Evolutionary conservation across 2,113 vertebrate genomes (phyloP).

Genomic region (Equus quagga): DNA sequence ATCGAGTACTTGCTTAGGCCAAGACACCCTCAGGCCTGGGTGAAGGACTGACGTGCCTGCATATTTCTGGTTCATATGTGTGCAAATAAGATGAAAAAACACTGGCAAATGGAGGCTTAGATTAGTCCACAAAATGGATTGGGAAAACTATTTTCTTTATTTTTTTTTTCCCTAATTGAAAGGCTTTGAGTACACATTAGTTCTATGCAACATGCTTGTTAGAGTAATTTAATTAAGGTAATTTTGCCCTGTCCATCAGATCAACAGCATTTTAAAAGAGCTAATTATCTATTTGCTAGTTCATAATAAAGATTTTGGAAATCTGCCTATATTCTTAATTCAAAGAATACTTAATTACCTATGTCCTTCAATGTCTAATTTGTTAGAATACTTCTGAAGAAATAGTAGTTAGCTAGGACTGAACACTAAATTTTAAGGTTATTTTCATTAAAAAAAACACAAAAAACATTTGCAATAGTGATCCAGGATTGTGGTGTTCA

Average conservation of each 20-base stretch:
- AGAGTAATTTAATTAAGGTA: constrained; percentile 66
- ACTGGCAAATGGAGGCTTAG: background rate
- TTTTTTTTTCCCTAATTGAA: constrained; percentile 38
- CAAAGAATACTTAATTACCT: constrained; percentile 56
- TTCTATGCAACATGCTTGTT: constrained; percentile 23
- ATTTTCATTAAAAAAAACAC: background rate
- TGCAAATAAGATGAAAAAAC: background rate
- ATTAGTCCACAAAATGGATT: constrained; percentile 18
- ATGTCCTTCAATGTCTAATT: constrained; percentile 66
- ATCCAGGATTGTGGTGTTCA: background rate
- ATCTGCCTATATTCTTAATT: constrained; percentile 65
- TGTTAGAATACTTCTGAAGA: constrained; percentile 72
- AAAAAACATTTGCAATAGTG: background rate
- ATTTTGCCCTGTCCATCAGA: constrained; percentile 60
- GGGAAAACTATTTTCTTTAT: background rate
- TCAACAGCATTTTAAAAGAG: constrained; percentile 48
- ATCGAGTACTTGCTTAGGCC: background rate
- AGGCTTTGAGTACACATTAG: constrained; percentile 45
- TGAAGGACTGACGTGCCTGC: rapidly evolving
- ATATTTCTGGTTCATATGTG: background rate
- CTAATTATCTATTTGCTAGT: constrained; percentile 61
- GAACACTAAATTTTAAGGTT: constrained; percentile 14
- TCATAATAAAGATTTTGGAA: constrained; percentile 68
- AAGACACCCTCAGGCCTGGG: background rate
- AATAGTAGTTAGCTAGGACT: constrained; percentile 73